Base-by-base conservation (phyloP, 2,888 invertebrate species). In the Boloria selene region DNA sequence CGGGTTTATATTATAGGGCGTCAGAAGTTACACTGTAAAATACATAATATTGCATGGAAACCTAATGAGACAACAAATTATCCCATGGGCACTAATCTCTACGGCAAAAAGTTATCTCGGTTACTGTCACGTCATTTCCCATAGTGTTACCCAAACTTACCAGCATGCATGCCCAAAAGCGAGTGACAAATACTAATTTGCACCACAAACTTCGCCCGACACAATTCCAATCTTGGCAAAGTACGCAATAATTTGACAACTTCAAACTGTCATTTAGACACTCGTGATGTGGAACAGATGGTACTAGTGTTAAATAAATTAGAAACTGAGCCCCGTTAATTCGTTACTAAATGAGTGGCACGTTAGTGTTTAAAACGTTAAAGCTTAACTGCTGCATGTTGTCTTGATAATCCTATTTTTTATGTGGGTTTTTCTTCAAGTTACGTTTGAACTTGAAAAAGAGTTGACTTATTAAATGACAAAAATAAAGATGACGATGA, bases 221-320 rank as follows among this genome's bases (percentile, higher is more conserved):
- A 70, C 58, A 73, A 76, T 76, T 75, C 75, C 78, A 77, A 80
- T 80, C 77, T 79, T 78, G 72, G 72, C 75, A 80, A 80, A 77
- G 80, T 81, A 79, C 76, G 80, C 83, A 88, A 82, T 88, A 88
- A 88, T 89, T 87, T 85, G 86, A 85, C 84, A 86, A 88, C 82
- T 88, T 90, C 83, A 87, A 89, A 88, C 82, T 88, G 83, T 87
- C 85, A 84, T 88, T 88, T 84, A 83, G 80, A 78, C 74, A 79
- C 79, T 79, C 74, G 80, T 83, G 82, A 86, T 81, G 80, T 74
- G 80, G 75, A 85, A 80, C 90, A 88, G 86, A 87, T 88, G 88
- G 80, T 79, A 75, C 80, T 81, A 79, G 83, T 85, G 86, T 81
- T 84, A 85, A 86, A 87, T 86, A 87, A 75, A 71, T 73, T 74